Evolutionary conservation across 2,797 vertebrate genomes (phyloP).

Genomic region (Anableps anableps): DNA sequence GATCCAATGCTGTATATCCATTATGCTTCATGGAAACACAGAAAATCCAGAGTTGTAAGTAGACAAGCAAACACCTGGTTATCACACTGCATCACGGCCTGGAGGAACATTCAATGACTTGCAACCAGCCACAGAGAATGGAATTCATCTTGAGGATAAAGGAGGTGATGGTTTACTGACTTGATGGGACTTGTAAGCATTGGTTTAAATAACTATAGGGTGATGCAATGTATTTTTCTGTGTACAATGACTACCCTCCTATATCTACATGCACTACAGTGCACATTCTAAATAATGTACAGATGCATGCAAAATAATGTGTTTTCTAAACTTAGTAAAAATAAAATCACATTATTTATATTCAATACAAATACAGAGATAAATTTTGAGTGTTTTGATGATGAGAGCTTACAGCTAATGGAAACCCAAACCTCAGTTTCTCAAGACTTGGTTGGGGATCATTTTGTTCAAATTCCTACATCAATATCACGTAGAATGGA

Average conservation of each 20-base stretch:
- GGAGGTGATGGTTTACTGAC: slow-evolving; percentile 14
- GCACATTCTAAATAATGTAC: not conserved
- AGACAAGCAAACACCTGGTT: slow-evolving; percentile 11
- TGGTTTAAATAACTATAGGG: slow-evolving; percentile 18
- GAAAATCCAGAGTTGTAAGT: not conserved
- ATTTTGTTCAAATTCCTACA: too few relatives aligned
- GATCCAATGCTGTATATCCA: not conserved
- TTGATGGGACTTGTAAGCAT: slow-evolving; percentile 50
- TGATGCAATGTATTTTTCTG: slow-evolving; percentile 19
- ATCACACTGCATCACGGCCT: slow-evolving; percentile 18
- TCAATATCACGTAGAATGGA: too few relatives aligned
- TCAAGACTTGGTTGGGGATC: too few relatives aligned
- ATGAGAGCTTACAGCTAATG: too few relatives aligned
- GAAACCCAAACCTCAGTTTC: too few relatives aligned
- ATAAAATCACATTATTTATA: not conserved
- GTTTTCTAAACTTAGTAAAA: not conserved
- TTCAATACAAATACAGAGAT: too few relatives aligned
- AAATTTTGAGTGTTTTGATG: too few relatives aligned
- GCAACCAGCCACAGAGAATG: slow-evolving; percentile 4
- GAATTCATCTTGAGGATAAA: slow-evolving; percentile 33
- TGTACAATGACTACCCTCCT: not conserved
- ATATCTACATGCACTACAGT: not conserved
- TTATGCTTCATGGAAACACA: not conserved
- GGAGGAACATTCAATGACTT: slow-evolving; percentile 9
- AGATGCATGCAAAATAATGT: not conserved